Base-by-base conservation (phyloP, 1,140 invertebrate species). In the Drosophila carrolli region DNA sequence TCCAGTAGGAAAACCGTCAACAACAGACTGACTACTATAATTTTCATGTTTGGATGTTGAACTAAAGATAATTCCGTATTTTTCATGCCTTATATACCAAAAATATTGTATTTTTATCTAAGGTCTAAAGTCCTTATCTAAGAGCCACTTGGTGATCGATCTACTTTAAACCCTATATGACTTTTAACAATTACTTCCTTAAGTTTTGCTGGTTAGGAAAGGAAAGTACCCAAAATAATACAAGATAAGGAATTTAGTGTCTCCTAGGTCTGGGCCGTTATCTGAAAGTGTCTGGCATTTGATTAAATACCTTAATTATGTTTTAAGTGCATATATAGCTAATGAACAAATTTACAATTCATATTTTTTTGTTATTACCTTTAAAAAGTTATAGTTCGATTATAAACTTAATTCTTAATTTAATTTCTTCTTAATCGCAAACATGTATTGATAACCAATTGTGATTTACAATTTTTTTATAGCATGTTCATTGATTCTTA, bases 21-120 rank as follows among this genome's bases (percentile, higher is more conserved):
- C 7, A 70, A 37, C 19, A 71, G 1, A 38, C 35, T 41, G 40
- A 48, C 19, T 41, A 59, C 51, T 43, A 78, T 61, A 29, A 47
- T 46, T 58, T 85, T 71, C 82, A 85, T 85, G 40, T 58, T 58
- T 35, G 9, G 14, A 55, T 47, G 32, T 61, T 38, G 58, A 78
- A 85, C 61, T 78, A 53, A 81, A 27, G 13, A 43, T 48, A 38
- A 35, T 37, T 10, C 7, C 35, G 16, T 50, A 5, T 43, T 61
- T 57, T 35, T n/a, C n/a, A 14, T 23, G 9, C 35, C 40, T 67
- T 76, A 38, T 76, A 78, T 79, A 79, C 53, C 32, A 7, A 53
- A 41, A 44, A 54, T 4, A n/a, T 32, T 16, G 6, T 9, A 41
- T 19, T 54, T 44, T 81, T 81, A 81, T 81, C 73, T 73, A 59